Conservation (phyloP, 1,140 invertebrate genomes). For the Zaprionus kolodkinae region DNA sequence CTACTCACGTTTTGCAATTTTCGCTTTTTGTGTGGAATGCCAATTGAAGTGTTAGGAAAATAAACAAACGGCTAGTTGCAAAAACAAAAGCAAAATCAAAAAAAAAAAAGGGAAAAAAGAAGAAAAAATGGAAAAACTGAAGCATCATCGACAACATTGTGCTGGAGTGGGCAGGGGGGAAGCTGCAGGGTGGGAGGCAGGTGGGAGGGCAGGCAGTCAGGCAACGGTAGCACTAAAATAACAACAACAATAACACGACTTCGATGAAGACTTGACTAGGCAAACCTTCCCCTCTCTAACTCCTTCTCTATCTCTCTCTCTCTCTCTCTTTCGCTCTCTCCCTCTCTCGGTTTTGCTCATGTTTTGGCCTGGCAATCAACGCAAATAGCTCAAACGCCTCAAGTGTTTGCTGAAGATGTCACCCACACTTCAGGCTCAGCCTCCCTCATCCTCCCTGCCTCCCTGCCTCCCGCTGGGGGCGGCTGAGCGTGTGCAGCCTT, state of each 20-base stretch:
- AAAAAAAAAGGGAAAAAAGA: constrained; percentile 24
- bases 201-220: neutral
- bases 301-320: constrained; percentile 10
- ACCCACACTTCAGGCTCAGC: constrained; percentile 72
- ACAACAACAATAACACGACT: constrained; percentile 79
- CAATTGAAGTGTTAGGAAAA: constrained; percentile 83
- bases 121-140: constrained; percentile 54
- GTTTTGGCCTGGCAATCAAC: constrained; percentile 72
- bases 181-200: neutral
- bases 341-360: constrained; percentile 28
- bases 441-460: constrained; percentile 10
- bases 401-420: constrained; percentile 82
- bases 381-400: constrained; percentile 82
- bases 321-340: constrained; percentile 30
- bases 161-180: constrained; percentile 16
- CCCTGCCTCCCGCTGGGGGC: no score
- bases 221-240: constrained; percentile 79
- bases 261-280: constrained; percentile 44
- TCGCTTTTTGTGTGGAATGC: constrained; percentile 80
- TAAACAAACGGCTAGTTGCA: constrained; percentile 78
- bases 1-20: constrained; percentile 83
- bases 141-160: constrained; percentile 73
- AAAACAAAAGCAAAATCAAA: constrained; percentile 44
- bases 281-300: constrained; percentile 21
- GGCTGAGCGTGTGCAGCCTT: constrained; percentile 41